Evolutionary conservation across 2,797 vertebrate genomes (phyloP).

Genomic region (Phoxinus dragarum): DNA sequence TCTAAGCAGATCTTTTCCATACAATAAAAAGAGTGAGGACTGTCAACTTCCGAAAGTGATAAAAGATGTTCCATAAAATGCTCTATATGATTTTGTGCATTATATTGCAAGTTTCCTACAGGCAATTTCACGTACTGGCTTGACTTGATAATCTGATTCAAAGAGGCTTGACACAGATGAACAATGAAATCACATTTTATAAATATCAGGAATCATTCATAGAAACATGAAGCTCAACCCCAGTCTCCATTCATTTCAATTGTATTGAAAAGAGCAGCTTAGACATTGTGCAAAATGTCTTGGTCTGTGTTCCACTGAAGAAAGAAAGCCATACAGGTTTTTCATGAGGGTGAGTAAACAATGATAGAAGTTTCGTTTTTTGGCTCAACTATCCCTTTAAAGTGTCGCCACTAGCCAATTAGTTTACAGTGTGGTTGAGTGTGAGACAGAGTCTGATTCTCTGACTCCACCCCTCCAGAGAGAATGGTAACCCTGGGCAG

Average conservation of each 20-base stretch:
- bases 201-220: not conserved
- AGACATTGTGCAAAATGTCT: constrained; percentile 1
- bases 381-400: constrained; percentile 22
- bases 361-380: not conserved
- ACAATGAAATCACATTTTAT: not conserved
- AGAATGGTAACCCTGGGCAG: constrained; percentile 89
- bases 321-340: not conserved
- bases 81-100: not conserved
- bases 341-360: not conserved
- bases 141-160: not conserved
- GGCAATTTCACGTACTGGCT: not conserved
- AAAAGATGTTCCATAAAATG: not conserved
- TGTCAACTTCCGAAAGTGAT: not conserved
- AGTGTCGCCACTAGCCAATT: constrained; percentile 56
- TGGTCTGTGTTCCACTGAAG: constrained; percentile 4
- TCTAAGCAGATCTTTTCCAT: not conserved
- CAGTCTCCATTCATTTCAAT: not conserved
- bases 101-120: not conserved
- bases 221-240: not conserved
- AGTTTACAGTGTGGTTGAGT: constrained; percentile 61
- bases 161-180: not conserved
- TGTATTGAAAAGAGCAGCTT: not conserved
- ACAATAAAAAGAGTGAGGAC: not conserved
- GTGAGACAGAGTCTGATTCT: constrained; percentile 81
- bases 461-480: constrained; percentile 83